A percentile compares a stretch with the other conserved stretches of the same genome.
Conservation (phyloP, 2,888 invertebrate species). For the Leptopterna dolabrata region DNA sequence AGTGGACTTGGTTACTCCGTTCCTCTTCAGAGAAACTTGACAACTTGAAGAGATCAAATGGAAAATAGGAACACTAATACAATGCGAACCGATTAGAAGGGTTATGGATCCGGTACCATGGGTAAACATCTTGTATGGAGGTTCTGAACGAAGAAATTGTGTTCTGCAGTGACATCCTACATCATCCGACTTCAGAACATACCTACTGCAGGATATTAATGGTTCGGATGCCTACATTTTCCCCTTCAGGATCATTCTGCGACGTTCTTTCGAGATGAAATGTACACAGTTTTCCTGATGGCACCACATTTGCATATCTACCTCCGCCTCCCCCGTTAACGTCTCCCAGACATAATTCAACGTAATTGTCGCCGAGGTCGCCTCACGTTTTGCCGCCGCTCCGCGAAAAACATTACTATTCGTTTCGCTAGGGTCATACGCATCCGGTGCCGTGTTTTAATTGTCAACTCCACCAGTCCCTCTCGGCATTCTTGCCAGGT, state of each 20-base stretch:
- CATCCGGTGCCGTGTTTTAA: constrained; percentile 25
- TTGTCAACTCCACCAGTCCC: background rate
- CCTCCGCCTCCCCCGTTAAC: background rate
- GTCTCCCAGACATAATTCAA: constrained; percentile 5
- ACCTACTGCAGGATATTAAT: background rate
- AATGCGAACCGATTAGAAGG: too few relatives aligned
- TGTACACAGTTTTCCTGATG: background rate
- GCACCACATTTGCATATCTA: background rate
- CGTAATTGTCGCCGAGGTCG: constrained; percentile 10
- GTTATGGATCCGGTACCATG: background rate
- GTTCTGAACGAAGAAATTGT: background rate
- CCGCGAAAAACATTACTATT: background rate
- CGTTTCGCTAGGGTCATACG: background rate
- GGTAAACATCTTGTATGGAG: too few relatives aligned
- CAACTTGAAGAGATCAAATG: too few relatives aligned
- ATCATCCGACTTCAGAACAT: background rate
- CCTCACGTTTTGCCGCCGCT: background rate
- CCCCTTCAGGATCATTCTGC: background rate
- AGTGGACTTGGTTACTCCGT: too few relatives aligned
- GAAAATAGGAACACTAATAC: too few relatives aligned
- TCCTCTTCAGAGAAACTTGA: too few relatives aligned
- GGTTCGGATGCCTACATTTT: background rate
- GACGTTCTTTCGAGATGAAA: background rate
- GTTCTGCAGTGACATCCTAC: background rate
- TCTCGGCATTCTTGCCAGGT: background rate